These are phyloP conservation scores for rat (Rattus norvegicus) DNA, from an alignment of 2,113 vertebrate species.

Conservation along the genomic window GRCr8 NC_086031.1:77635501-77636000, in stretches of 20 bases:
- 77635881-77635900: slow-evolving; percentile 21
- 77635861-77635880: not conserved
- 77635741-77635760: not conserved
- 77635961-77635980: not conserved
- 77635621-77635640: not conserved
- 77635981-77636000: not conserved
- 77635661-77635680: not conserved
- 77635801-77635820: not conserved
- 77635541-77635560: not conserved
- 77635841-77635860: not conserved
- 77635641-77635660: not conserved
- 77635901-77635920: not conserved
- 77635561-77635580: not conserved
- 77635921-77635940: not conserved
- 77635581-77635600: not conserved
- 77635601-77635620: too few species aligned
- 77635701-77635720: not conserved
- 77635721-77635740: not conserved
- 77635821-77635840: not conserved
- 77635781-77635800: not conserved
- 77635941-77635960: not conserved
- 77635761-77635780: not conserved
- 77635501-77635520: not conserved
- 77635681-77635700: not conserved
- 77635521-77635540: slow-evolving; percentile 18